A percentile compares a stretch with the other conserved stretches of the same genome.
Conservation (phyloP, 2,888 invertebrate species). For the Polydrusus tereticollis region DNA sequence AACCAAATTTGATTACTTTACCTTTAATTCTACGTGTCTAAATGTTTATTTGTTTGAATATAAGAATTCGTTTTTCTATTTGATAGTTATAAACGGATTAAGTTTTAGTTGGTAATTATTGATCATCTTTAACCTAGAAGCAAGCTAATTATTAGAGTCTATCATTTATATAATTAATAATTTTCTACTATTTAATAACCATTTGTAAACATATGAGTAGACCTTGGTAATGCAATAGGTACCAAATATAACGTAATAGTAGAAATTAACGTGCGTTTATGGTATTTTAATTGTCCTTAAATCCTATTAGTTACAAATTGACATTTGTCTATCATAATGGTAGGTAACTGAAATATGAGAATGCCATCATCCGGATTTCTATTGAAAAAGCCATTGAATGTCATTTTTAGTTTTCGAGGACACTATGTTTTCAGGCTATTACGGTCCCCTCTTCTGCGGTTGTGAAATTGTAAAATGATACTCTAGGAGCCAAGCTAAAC, state of each 20-base stretch:
- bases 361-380: no score
- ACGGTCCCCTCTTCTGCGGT: no score
- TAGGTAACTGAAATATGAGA: no score
- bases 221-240: constrained; percentile 23
- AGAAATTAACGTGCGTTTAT: constrained; percentile 6
- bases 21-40: no score
- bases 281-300: background rate
- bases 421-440: no score
- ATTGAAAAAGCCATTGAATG: no score
- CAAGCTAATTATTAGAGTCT: constrained; percentile 14
- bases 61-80: background rate
- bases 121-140: constrained; percentile 12
- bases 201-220: constrained; percentile 9
- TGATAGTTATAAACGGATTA: no score
- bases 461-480: no score
- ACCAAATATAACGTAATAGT: constrained; percentile 2
- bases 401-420: no score
- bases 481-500: no score
- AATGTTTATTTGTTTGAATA: background rate
- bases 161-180: background rate
- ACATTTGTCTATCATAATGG: background rate
- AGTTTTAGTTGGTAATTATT: background rate
- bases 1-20: no score
- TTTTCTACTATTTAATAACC: constrained; percentile 13
- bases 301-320: background rate